Evolutionary conservation across 92 coral and sea anemone species (phyloP).

Genomic region (Isaurus tuberculatus): DNA sequence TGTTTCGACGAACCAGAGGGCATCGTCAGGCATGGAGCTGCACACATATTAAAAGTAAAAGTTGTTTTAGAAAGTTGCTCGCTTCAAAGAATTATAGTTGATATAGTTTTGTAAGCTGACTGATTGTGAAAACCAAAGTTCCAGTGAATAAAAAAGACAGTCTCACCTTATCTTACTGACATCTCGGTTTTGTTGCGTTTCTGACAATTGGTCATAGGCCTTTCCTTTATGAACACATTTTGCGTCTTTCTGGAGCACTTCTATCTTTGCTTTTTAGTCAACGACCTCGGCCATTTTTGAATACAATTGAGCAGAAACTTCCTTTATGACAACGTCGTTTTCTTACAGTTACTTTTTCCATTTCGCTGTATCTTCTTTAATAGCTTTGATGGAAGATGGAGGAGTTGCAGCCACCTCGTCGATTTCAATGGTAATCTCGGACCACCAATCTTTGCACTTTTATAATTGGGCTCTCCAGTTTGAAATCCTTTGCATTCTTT

Average conservation of each 20-base stretch:
- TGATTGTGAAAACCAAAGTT: too few species aligned
- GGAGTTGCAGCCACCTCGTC: slow-evolving; percentile 10
- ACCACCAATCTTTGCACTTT: slow-evolving; percentile 9
- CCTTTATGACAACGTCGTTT: not conserved
- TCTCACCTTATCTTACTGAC: too few species aligned
- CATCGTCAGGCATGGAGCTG: too few species aligned
- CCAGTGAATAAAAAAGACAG: too few species aligned
- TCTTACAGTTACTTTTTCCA: not conserved
- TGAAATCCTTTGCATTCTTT: not conserved
- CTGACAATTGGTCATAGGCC: not conserved
- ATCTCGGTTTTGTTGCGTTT: too few species aligned
- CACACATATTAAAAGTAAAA: too few species aligned
- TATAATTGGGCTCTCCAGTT: slow-evolving; percentile 3
- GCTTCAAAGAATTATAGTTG: too few species aligned
- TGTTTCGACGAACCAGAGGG: too few species aligned
- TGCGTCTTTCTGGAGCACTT: not conserved
- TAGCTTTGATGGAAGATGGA: not conserved
- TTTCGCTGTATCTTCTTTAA: not conserved
- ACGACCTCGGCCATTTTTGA: not conserved
- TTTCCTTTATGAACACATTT: not conserved
- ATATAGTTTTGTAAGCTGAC: too few species aligned
- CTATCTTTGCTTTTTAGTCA: not conserved
- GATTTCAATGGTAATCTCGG: not conserved
- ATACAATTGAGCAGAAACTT: slow-evolving; percentile 8
- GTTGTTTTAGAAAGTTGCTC: too few species aligned